These are phyloP conservation scores for Plebejus melissa DNA, from an alignment of 2,888 invertebrate species.

Conservation along the genomic window DNA sequence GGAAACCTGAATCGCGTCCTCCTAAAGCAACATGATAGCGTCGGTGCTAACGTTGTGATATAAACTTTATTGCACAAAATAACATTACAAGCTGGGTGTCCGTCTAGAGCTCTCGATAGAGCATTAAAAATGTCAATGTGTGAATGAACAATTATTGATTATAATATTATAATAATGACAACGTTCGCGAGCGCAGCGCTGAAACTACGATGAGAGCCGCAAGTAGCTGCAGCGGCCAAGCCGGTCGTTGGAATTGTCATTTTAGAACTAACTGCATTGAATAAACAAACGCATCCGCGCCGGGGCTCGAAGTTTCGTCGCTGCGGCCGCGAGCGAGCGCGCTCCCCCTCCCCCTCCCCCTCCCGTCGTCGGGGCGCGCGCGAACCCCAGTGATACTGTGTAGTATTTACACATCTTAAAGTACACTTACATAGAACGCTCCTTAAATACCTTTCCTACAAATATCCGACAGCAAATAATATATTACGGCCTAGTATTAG, in stretches of 20 bases:
- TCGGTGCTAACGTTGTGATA: conserved; percentile 28
- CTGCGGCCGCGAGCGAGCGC: background rate
- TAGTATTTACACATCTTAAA: conserved; percentile 71
- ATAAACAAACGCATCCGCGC: background rate
- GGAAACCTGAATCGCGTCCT: conserved; percentile 20
- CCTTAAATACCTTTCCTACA: conserved; percentile 63
- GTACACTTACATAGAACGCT: conserved; percentile 55
- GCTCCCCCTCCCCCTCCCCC: conserved; percentile 25
- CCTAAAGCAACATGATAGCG: conserved; percentile 24
- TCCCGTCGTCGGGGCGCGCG: conserved; percentile 33
- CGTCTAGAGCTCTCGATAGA: background rate
- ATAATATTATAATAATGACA: background rate
- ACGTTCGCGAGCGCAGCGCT: background rate
- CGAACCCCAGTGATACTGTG: conserved; percentile 51
- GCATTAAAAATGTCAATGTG: conserved; percentile 12
- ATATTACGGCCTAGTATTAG: conserved; percentile 54
- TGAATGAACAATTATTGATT: conserved; percentile 22
- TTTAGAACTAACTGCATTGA: conserved; percentile 7
- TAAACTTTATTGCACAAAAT: conserved; percentile 37
- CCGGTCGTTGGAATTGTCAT: background rate
- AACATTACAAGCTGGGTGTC: conserved; percentile 22
- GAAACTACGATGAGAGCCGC: background rate
- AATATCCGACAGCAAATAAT: conserved; percentile 60
- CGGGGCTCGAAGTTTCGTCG: background rate
- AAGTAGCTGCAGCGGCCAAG: background rate